phyloP scores from a whole-genome alignment of 2,113 vertebrate species.

The Solea solea region DNA sequence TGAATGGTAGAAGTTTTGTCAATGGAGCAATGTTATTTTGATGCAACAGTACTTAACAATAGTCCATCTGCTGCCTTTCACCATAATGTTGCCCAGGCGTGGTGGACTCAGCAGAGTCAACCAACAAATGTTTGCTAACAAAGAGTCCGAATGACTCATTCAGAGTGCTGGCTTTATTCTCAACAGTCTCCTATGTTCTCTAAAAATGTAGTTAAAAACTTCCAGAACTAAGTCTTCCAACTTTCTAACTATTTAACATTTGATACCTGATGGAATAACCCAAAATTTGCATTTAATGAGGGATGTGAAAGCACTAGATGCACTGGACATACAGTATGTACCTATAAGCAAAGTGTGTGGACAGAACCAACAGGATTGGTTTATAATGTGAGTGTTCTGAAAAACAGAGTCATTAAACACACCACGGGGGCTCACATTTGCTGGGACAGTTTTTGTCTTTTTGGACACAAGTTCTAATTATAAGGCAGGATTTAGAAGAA shows the following conservation, averaged over 20 bases:
- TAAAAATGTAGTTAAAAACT: too few relatives aligned
- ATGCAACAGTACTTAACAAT: slow-evolving; percentile 25
- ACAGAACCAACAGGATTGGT: too few relatives aligned
- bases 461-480: not conserved
- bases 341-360: too few relatives aligned
- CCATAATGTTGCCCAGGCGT: slow-evolving; percentile 26
- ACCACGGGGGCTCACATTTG: not conserved
- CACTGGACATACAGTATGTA: too few relatives aligned
- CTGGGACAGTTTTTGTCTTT: not conserved
- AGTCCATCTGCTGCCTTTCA: slow-evolving; percentile 45
- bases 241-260: too few relatives aligned
- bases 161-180: not conserved
- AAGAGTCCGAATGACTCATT: slow-evolving; percentile 14
- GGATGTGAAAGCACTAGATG: too few relatives aligned
- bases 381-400: too few relatives aligned
- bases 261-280: too few relatives aligned
- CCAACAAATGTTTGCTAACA: slow-evolving; percentile 43
- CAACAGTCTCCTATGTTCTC: not conserved
- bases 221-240: too few relatives aligned
- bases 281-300: too few relatives aligned
- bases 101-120: slow-evolving; percentile 36
- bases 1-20: slow-evolving; percentile 24
- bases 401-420: not conserved
- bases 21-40: slow-evolving; percentile 4
- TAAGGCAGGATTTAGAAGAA: not conserved